These are phyloP conservation scores for Drosophila subobscura DNA, from an alignment of 1,140 invertebrate species.

Conservation along the genomic window DNA sequence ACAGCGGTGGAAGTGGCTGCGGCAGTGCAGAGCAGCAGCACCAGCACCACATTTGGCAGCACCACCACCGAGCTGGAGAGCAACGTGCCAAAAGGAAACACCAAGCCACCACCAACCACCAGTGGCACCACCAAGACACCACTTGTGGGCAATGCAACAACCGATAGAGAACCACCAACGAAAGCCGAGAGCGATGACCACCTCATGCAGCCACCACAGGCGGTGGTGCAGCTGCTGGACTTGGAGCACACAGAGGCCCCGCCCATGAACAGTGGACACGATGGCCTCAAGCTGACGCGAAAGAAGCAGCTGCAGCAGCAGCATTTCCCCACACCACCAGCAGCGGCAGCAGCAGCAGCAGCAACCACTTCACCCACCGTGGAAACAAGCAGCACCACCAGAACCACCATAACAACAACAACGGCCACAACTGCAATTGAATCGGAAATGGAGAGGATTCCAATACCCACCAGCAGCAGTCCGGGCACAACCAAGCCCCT, in stretches of 20 bases:
- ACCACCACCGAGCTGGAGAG: constrained; percentile 6
- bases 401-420: constrained; percentile 33
- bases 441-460: constrained; percentile 24
- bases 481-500: constrained; percentile 1
- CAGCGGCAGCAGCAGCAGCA: constrained; percentile 33
- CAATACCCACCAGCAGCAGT: constrained; percentile 11
- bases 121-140: constrained; percentile 3
- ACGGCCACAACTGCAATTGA: constrained; percentile 18
- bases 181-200: background rate
- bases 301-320: constrained; percentile 80
- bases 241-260: constrained; percentile 62
- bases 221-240: constrained; percentile 65
- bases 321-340: constrained; percentile 39
- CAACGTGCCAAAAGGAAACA: too few relatives aligned
- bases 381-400: constrained; percentile 17
- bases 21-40: constrained; percentile 15
- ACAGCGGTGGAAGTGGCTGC: constrained; percentile 16
- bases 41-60: background rate
- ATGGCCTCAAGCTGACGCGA: constrained; percentile 70
- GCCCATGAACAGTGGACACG: constrained; percentile 64
- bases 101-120: background rate
- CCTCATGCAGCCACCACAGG: constrained; percentile 1
- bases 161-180: constrained; percentile 1
- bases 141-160: background rate
- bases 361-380: too few relatives aligned